Evolutionary conservation across 2,797 vertebrate species (phyloP).

Genomic region (Chloroceryle inda): DNA sequence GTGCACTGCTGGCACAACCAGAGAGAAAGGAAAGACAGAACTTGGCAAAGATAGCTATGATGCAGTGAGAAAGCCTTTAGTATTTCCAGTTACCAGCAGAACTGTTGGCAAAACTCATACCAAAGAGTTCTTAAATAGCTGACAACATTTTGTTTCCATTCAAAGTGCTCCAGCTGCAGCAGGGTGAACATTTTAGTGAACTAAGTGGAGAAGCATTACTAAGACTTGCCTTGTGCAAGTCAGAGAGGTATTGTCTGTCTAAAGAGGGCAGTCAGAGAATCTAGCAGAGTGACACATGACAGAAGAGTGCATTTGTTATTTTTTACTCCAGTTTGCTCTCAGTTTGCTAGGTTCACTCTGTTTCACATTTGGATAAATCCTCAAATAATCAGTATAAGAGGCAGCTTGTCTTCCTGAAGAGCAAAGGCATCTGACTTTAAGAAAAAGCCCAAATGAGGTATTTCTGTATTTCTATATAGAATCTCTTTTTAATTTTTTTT

Average conservation of each 20-base stretch:
- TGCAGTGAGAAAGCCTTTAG: neutral
- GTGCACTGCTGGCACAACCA: neutral
- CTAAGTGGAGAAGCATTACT: neutral
- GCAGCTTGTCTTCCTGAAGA: neutral
- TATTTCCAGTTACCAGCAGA: neutral
- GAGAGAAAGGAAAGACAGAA: neutral
- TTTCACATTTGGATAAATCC: neutral
- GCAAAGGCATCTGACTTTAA: neutral
- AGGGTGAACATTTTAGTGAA: neutral
- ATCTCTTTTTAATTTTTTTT: neutral
- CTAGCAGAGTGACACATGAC: rapidly evolving
- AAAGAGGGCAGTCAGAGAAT: neutral
- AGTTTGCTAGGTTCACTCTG: neutral
- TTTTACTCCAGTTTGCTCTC: neutral
- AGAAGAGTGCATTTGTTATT: neutral
- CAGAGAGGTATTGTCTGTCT: neutral
- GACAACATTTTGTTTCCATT: neutral
- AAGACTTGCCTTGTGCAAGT: neutral
- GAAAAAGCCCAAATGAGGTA: neutral
- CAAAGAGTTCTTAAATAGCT: neutral
- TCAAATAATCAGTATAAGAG: neutral
- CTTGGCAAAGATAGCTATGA: neutral
- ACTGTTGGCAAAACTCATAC: neutral
- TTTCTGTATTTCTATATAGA: neutral
- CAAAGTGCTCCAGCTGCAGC: neutral